A percentile compares a stretch with the other conserved stretches of the same genome.
These are phyloP conservation scores for Prochilodus magdalenae DNA, from an alignment of 2,113 vertebrate genomes.

Conservation along the genomic window DNA sequence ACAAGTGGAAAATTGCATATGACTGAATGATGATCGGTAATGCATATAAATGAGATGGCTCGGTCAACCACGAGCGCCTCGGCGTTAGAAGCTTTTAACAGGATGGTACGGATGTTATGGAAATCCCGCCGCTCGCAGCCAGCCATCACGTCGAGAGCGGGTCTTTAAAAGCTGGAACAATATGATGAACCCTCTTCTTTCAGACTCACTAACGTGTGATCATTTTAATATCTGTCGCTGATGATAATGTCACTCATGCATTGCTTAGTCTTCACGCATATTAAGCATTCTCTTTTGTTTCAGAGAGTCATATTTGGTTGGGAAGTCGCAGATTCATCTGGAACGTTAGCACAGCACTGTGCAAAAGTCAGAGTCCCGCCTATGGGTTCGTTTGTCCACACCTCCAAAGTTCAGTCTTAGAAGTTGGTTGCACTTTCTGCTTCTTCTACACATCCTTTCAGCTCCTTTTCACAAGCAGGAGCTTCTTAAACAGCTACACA, in stretches of 20 bases:
- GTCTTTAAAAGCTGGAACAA: constrained; percentile 7
- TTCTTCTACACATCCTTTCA: too few species aligned
- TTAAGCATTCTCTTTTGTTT: background rate
- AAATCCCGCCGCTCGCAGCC: constrained; percentile 5
- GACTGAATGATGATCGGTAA: constrained; percentile 52
- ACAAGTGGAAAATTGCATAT: constrained; percentile 52
- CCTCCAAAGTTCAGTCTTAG: too few species aligned
- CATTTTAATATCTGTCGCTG: constrained; percentile 23
- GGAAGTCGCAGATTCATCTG: too few species aligned
- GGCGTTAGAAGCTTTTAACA: constrained; percentile 29
- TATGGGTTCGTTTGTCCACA: too few species aligned
- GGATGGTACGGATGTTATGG: background rate
- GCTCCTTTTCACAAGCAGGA: too few species aligned
- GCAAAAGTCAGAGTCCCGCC: too few species aligned
- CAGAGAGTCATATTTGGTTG: background rate
- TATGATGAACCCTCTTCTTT: constrained; percentile 1
- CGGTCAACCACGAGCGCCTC: background rate
- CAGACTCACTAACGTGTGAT: constrained; percentile 6
- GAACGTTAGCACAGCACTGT: too few species aligned
- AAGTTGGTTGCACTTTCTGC: too few species aligned
- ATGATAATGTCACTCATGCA: background rate
- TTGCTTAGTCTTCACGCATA: background rate
- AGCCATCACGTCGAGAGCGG: background rate
- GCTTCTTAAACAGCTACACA: too few species aligned
- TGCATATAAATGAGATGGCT: constrained; percentile 63